Conservation (phyloP, 2,113 vertebrate species). For the Solea solea region DNA sequence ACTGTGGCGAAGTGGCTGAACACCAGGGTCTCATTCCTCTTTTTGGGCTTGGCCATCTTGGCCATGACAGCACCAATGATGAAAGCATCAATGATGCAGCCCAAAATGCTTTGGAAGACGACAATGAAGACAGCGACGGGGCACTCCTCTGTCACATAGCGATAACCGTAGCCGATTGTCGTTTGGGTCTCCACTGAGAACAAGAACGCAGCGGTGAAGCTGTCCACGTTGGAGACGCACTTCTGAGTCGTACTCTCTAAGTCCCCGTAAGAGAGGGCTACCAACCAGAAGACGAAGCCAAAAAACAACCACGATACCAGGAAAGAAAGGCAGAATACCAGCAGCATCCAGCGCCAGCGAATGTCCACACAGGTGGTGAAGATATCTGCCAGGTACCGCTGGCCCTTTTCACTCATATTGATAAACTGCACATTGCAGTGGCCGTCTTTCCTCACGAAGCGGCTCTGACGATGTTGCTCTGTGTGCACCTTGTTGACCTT, state of each 20-base stretch:
- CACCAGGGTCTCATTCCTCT: conserved; percentile 94
- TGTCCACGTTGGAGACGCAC: conserved; percentile 94
- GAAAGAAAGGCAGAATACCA: conserved; percentile 94
- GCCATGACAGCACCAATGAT: conserved; percentile 98
- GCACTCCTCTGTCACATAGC: conserved; percentile 94
- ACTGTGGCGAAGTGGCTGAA: conserved; percentile 95
- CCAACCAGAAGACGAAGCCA: conserved; percentile 94
- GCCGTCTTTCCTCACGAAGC: conserved; percentile 95
- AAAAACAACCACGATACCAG: conserved; percentile 96
- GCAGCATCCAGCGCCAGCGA: conserved; percentile 98
- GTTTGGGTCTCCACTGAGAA: conserved; percentile 99
- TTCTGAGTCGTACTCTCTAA: conserved; percentile 85
- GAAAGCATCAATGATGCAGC: conserved; percentile 97
- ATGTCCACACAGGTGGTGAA: conserved; percentile 98
- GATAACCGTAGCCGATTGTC: conserved; percentile 95
- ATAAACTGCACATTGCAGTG: conserved; percentile 97
- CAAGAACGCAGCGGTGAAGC: conserved; percentile 95
- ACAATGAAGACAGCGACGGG: conserved; percentile 95
- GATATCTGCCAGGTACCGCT: conserved; percentile 95
- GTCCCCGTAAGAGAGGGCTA: conserved; percentile 92
- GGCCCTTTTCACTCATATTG: conserved; percentile 96
- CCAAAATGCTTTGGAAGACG: conserved; percentile 95
- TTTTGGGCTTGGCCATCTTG: conserved; percentile 98
- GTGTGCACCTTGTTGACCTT: conserved; percentile 89
- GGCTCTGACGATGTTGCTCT: conserved; percentile 87